Evolutionary conservation across 2,888 invertebrate species (phyloP).

Genomic region (Megaustenia siamemsis): DNA sequence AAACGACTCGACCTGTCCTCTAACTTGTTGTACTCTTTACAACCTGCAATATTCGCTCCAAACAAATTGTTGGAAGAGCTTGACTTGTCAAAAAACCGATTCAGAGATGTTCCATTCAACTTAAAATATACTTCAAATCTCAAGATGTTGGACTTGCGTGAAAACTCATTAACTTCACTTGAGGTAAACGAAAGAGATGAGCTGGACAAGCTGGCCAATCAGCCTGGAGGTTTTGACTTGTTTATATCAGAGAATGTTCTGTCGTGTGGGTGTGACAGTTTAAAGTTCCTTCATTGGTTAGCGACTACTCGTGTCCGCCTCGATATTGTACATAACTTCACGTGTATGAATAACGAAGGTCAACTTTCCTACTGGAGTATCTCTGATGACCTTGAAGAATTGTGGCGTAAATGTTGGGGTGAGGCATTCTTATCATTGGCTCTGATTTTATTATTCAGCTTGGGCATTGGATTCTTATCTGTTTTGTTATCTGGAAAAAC

Average conservation of each 20-base stretch:
- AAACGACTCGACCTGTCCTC: conserved; percentile 17
- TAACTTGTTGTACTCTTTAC: conserved; percentile 3
- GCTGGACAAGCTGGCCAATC: conserved; percentile 12
- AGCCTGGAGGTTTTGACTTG: background rate
- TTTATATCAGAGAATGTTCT: conserved; percentile 29
- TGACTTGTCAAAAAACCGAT: conserved; percentile 22
- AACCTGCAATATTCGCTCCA: background rate
- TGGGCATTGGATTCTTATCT: background rate
- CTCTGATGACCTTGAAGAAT: background rate
- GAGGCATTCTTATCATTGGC: conserved; percentile 5
- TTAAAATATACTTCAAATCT: conserved; percentile 21
- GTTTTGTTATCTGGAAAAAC: conserved; percentile 22
- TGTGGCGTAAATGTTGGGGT: conserved; percentile 36
- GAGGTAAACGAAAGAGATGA: background rate
- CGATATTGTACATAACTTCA: conserved; percentile 8
- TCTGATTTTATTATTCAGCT: background rate
- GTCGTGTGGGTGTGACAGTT: conserved; percentile 33
- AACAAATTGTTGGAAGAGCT: background rate
- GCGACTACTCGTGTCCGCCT: conserved; percentile 11
- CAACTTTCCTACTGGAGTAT: background rate
- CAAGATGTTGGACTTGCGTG: background rate
- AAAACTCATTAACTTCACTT: conserved; percentile 25
- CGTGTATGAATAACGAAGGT: conserved; percentile 28
- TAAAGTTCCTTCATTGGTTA: conserved; percentile 38
- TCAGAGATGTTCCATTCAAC: conserved; percentile 36